phyloP scores from a whole-genome alignment of 2,113 vertebrate genomes.

The Carollia perspicillata region DNA sequence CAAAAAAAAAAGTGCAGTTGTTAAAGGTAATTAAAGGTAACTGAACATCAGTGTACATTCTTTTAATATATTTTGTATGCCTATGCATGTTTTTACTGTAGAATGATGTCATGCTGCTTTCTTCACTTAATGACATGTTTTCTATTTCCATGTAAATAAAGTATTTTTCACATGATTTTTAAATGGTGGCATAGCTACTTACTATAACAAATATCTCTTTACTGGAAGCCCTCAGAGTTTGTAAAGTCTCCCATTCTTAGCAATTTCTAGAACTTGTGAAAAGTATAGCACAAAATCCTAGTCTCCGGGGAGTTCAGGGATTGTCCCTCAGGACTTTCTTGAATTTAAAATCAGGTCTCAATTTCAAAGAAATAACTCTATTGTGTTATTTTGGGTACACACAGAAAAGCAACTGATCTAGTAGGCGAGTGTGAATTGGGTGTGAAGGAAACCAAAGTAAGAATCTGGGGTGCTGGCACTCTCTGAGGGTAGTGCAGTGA shows the following conservation, averaged over 20 bases:
- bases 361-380: not conserved
- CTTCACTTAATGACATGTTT: not conserved
- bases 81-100: not conserved
- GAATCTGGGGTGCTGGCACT: not conserved
- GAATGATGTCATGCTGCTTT: not conserved
- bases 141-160: not conserved
- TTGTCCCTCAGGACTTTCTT: not conserved
- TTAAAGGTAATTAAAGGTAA: not conserved
- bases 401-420: not conserved
- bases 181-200: not conserved
- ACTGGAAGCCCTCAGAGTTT: not conserved
- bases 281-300: not conserved
- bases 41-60: not conserved
- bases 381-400: not conserved
- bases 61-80: not conserved
- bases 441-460: not conserved
- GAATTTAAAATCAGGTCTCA: not conserved
- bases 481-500: not conserved
- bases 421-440: not conserved
- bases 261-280: not conserved
- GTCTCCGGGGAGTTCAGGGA: not conserved
- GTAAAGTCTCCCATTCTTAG: not conserved
- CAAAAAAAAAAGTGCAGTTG: not conserved
- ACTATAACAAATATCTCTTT: not conserved
- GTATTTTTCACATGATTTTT: not conserved